These are phyloP conservation scores for Pocillopora meandrina DNA, from an alignment of 92 coral and sea anemone species.

Conservation along the genomic window DNA sequence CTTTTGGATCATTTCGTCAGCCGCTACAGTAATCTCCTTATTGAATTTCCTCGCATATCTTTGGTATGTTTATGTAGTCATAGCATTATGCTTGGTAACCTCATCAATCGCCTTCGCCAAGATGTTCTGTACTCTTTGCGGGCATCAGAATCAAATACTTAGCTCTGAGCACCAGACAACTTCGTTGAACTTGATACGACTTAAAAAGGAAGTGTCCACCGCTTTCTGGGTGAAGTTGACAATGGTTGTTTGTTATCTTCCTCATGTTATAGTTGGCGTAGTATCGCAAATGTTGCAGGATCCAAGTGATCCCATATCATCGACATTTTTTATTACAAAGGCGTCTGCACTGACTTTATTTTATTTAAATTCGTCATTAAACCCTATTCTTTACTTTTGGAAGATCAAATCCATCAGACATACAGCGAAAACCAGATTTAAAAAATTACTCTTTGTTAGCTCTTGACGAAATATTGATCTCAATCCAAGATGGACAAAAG, in stretches of 20 bases:
- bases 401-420: not conserved
- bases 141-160: not conserved
- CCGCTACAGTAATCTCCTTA: not conserved
- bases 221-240: constrained; percentile 31
- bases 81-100: not conserved
- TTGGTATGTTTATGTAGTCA: not conserved
- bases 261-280: not conserved
- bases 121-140: not conserved
- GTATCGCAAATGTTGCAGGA: too few species aligned
- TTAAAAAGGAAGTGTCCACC: constrained; percentile 11
- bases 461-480: not conserved
- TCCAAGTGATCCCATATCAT: not conserved
- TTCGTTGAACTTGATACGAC: not conserved
- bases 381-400: constrained; percentile 38
- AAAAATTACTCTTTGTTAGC: not conserved
- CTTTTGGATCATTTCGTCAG: not conserved
- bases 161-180: not conserved
- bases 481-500: too few species aligned
- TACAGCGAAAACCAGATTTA: constrained; percentile 5
- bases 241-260: constrained; percentile 26
- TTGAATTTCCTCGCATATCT: not conserved
- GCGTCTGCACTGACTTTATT: not conserved
- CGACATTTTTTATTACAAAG: not conserved
- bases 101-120: constrained; percentile 1
- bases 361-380: constrained; percentile 29